Evolutionary conservation across 2,797 vertebrate genomes (phyloP).

Genomic region (Phataginus tricuspis): DNA sequence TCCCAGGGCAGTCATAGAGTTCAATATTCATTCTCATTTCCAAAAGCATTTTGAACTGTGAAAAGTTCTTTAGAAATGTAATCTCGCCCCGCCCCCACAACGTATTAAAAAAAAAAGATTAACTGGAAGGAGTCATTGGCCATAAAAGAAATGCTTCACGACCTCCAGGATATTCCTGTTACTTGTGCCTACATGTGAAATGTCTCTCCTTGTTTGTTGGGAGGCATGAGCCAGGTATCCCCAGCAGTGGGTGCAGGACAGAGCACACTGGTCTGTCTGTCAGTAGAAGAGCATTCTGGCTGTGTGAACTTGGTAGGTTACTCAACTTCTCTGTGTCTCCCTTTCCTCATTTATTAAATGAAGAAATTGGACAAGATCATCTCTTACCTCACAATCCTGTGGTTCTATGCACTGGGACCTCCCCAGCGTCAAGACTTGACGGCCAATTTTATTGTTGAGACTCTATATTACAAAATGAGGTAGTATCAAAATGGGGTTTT

Average conservation of each 20-base stretch:
- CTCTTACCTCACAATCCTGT: background rate
- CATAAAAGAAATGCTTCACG: background rate
- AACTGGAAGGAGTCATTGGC: background rate
- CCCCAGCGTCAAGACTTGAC: background rate
- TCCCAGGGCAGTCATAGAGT: background rate
- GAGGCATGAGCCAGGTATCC: background rate
- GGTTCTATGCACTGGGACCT: background rate
- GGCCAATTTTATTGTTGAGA: background rate
- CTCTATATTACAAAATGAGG: background rate
- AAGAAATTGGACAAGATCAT: background rate
- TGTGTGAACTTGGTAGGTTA: background rate
- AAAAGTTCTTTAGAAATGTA: background rate
- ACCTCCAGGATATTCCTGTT: background rate
- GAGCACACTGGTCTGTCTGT: background rate
- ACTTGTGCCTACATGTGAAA: accelerated
- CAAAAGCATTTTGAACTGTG: background rate
- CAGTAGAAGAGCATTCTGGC: background rate
- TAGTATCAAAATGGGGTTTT: background rate
- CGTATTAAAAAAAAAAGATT: background rate
- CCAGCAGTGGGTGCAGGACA: background rate
- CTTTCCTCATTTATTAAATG: background rate
- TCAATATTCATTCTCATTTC: background rate
- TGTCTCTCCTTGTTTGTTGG: background rate
- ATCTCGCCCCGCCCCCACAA: accelerated
- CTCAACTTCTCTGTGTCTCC: background rate